phyloP scores from a whole-genome alignment of 92 coral and sea anemone genomes.

The Epizoanthus scotinus region DNA sequence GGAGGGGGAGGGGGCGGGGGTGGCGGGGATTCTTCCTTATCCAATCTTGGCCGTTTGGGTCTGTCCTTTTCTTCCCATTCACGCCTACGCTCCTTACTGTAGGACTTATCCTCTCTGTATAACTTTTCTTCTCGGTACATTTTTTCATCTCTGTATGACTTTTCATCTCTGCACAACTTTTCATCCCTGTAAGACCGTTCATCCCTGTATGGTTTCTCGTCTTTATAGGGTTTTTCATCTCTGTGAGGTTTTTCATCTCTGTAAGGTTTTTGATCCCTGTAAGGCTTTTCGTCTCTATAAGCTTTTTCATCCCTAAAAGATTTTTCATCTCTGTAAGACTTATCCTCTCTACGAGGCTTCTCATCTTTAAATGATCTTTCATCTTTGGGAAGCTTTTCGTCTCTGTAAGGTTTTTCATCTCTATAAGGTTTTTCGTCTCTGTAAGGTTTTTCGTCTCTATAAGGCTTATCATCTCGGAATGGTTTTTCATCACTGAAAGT shows the following conservation, averaged over 20 bases:
- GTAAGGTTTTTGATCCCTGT: slow-evolving; percentile 1
- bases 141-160: slow-evolving; percentile 16
- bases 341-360: too few relatives aligned
- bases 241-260: slow-evolving; percentile 22
- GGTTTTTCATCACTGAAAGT: too few relatives aligned
- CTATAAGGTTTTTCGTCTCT: too few relatives aligned
- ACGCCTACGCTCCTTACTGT: slow-evolving; percentile 76
- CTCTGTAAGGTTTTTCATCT: too few relatives aligned
- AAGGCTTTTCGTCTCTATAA: slow-evolving; percentile 2
- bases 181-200: slow-evolving; percentile 19
- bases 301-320: not conserved
- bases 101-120: slow-evolving; percentile 45
- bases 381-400: too few relatives aligned
- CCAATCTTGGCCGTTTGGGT: slow-evolving; percentile 67
- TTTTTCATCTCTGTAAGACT: too few relatives aligned
- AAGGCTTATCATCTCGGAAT: too few relatives aligned
- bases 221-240: slow-evolving; percentile 4
- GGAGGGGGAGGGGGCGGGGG: slow-evolving; percentile 99
- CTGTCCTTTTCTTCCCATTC: slow-evolving; percentile 66
- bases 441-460: too few relatives aligned
- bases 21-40: slow-evolving; percentile 89
- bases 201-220: slow-evolving; percentile 23
- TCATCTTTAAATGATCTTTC: too few relatives aligned
- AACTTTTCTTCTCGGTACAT: slow-evolving; percentile 19
- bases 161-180: not conserved